Evolutionary conservation across 2,113 vertebrate species (phyloP).

Genomic region (Cynoglossus semilaevis): DNA sequence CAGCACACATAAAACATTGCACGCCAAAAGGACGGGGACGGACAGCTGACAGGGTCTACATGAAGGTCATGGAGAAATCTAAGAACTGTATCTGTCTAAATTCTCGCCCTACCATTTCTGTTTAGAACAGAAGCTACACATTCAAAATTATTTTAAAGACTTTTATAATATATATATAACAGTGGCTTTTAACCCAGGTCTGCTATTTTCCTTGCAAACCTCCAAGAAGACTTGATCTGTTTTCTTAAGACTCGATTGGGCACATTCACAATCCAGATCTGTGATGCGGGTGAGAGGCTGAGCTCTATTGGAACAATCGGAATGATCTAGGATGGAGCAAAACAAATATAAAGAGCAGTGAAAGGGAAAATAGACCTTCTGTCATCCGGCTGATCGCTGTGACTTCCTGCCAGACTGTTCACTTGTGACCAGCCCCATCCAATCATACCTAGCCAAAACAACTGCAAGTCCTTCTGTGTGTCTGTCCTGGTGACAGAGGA

Average conservation of each 20-base stretch:
- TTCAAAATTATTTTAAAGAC: neutral
- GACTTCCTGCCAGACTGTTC: conserved; percentile 27
- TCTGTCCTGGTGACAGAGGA: too few relatives aligned
- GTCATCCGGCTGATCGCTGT: conserved; percentile 2
- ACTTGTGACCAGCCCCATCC: conserved; percentile 7
- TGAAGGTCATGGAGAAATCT: too few relatives aligned
- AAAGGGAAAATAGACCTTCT: conserved; percentile 40
- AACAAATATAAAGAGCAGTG: conserved; percentile 43
- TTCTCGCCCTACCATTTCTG: neutral
- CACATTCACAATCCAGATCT: too few relatives aligned
- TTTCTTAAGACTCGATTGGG: too few relatives aligned
- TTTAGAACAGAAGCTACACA: neutral
- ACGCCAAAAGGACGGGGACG: too few relatives aligned
- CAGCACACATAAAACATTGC: too few relatives aligned
- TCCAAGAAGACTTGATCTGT: too few relatives aligned
- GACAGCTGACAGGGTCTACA: too few relatives aligned
- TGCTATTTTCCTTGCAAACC: too few relatives aligned
- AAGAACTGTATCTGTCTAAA: neutral
- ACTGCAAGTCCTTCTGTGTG: neutral
- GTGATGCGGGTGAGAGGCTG: neutral
- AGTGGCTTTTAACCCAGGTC: too few relatives aligned
- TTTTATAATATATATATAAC: neutral
- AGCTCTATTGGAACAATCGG: conserved; percentile 18
- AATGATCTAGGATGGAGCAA: conserved; percentile 26
- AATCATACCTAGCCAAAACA: too few relatives aligned